Evolutionary conservation across 1,140 invertebrate species (phyloP).

Genomic region (Planococcus citri): DNA sequence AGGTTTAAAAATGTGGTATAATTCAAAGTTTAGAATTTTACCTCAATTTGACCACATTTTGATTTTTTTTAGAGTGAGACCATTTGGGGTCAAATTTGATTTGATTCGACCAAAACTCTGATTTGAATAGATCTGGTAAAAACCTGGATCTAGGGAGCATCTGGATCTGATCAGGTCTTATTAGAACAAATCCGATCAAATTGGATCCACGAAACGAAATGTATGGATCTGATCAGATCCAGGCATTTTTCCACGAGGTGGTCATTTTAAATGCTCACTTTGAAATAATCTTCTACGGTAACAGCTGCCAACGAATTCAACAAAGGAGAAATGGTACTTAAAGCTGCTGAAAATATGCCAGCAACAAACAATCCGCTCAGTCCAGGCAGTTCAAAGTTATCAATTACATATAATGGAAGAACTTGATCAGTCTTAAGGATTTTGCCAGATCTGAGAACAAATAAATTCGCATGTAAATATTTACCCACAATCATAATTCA

Average conservation of each 20-base stretch:
- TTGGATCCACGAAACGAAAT: neutral
- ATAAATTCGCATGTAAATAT: neutral
- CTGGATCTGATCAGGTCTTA: too few species aligned
- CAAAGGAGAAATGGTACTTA: constrained; percentile 73
- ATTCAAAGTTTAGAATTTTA: too few species aligned
- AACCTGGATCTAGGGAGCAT: too few species aligned
- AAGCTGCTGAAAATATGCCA: constrained; percentile 67
- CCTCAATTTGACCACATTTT: too few species aligned
- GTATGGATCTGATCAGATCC: neutral
- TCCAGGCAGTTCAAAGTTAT: constrained; percentile 54
- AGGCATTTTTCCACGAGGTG: neutral
- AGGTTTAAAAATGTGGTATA: too few species aligned
- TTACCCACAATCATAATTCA: too few species aligned
- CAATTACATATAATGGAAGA: constrained; percentile 65
- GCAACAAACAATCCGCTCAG: constrained; percentile 69
- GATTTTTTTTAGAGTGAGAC: too few species aligned
- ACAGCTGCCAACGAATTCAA: constrained; percentile 76
- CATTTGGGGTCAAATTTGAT: too few species aligned
- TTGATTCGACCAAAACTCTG: too few species aligned
- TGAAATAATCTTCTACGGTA: constrained; percentile 71
- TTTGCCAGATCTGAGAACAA: constrained; percentile 15
- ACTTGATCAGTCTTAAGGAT: constrained; percentile 36
- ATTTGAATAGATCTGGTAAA: too few species aligned
- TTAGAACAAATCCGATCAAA: neutral
- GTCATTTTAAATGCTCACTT: constrained; percentile 30